Percentiles rank a stretch among this genome's conserved stretches.
Evolutionary conservation across 2,888 invertebrate species (phyloP).

Genomic region (Thereva unica): DNA sequence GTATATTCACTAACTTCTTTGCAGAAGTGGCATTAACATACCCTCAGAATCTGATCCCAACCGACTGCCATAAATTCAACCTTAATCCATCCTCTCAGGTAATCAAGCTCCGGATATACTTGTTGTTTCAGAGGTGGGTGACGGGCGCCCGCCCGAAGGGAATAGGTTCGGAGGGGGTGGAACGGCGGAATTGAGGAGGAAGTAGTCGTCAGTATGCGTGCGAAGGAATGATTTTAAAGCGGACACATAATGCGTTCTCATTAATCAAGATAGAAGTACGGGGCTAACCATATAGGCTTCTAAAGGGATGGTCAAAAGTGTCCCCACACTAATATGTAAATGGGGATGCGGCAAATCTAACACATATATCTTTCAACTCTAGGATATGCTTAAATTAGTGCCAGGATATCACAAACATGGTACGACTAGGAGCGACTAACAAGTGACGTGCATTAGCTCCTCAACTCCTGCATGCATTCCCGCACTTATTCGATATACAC

Average conservation of each 20-base stretch:
- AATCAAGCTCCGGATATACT: conserved; percentile 25
- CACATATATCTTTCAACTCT: conserved; percentile 40
- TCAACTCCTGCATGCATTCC: conserved; percentile 33
- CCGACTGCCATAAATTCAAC: conserved; percentile 28
- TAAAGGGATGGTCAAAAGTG: conserved; percentile 19
- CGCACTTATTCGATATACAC: conserved; percentile 34
- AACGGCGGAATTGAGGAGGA: too few species aligned
- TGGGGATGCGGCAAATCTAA: conserved; percentile 41
- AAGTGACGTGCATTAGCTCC: conserved; percentile 41
- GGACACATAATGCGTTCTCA: conserved; percentile 40
- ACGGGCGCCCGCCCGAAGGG: too few species aligned
- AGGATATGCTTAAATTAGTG: conserved; percentile 42
- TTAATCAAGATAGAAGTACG: conserved; percentile 40
- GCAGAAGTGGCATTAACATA: conserved; percentile 22
- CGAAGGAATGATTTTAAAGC: conserved; percentile 39
- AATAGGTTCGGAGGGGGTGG: too few species aligned
- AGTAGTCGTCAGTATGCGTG: conserved; percentile 31
- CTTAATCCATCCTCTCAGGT: conserved; percentile 34
- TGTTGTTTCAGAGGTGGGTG: conserved; percentile 12
- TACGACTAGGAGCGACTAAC: conserved; percentile 31
- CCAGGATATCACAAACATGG: conserved; percentile 39
- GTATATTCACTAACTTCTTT: not conserved
- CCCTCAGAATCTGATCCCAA: conserved; percentile 20
- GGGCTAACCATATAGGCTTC: conserved; percentile 8
- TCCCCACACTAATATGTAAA: conserved; percentile 38